A percentile compares a stretch with the other conserved stretches of the same genome.
phyloP scores from a whole-genome alignment of 2,888 invertebrate species.

The Lydus trimaculatus region DNA sequence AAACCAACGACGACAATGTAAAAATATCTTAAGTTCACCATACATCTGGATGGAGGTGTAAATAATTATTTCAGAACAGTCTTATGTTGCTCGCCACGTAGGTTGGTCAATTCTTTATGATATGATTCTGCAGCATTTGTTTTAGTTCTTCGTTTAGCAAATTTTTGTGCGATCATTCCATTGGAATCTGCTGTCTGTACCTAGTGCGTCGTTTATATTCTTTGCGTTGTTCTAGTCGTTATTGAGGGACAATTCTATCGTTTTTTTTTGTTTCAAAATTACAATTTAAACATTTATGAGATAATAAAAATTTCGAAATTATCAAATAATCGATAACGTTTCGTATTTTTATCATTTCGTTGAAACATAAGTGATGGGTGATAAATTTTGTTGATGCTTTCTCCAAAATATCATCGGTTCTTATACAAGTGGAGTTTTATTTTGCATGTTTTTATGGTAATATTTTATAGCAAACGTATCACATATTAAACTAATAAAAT shows the following conservation, averaged over 20 bases:
- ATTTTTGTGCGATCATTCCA: too few species aligned
- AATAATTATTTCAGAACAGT: not conserved
- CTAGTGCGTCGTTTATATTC: not conserved
- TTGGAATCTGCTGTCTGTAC: too few species aligned
- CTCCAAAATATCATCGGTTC: not conserved
- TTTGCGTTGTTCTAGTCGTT: not conserved
- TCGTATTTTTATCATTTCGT: not conserved
- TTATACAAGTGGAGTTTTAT: conserved; percentile 10
- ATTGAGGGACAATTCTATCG: not conserved
- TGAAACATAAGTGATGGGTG: not conserved
- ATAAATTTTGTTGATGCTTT: not conserved
- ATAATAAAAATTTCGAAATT: not conserved
- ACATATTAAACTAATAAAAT: conserved; percentile 25
- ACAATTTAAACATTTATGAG: not conserved
- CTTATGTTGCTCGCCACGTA: not conserved
- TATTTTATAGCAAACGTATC: conserved; percentile 23
- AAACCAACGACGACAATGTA: conserved; percentile 15
- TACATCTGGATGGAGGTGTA: not conserved
- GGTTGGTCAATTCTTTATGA: not conserved
- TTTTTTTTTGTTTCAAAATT: not conserved
- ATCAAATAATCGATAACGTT: not conserved
- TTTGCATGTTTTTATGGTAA: conserved; percentile 20
- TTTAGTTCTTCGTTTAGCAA: not conserved
- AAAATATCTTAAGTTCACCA: not conserved
- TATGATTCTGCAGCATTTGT: not conserved